Evolutionary conservation across 2,113 vertebrate genomes (phyloP).

Genomic region (Pyxicephalus adspersus): DNA sequence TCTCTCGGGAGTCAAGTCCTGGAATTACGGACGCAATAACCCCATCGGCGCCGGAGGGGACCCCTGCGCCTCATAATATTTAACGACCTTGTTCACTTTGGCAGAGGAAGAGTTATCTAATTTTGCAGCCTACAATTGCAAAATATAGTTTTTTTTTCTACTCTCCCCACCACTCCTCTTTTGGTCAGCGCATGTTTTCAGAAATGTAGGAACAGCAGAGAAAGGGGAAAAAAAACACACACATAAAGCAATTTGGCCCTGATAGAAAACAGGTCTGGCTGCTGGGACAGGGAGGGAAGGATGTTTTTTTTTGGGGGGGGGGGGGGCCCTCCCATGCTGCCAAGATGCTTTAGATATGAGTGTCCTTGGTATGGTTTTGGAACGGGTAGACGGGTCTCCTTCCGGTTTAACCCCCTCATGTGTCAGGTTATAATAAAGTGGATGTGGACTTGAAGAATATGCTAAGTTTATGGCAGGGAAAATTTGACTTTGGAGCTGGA

Average conservation of each 20-base stretch:
- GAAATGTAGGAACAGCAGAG: background rate
- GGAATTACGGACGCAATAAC: slow-evolving; percentile 50
- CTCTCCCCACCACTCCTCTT: background rate
- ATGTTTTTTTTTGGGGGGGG: too few species aligned
- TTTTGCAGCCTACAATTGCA: slow-evolving; percentile 3
- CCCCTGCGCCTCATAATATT: background rate
- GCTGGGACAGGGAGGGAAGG: slow-evolving; percentile 25
- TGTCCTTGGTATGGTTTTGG: slow-evolving; percentile 44
- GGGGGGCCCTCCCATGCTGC: slow-evolving; percentile 31
- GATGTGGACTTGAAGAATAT: too few species aligned
- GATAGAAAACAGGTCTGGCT: slow-evolving; percentile 7
- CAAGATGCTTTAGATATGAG: slow-evolving; percentile 49
- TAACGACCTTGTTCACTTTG: background rate
- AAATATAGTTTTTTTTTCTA: slow-evolving; percentile 19
- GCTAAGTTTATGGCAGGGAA: too few species aligned
- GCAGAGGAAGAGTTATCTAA: slow-evolving; percentile 18
- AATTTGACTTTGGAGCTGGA: too few species aligned
- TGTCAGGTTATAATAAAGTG: too few species aligned
- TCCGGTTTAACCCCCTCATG: background rate
- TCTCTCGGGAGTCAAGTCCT: slow-evolving; percentile 52
- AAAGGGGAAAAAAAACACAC: background rate
- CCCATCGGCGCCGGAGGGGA: background rate
- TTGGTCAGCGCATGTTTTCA: slow-evolving; percentile 15
- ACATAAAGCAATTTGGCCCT: slow-evolving; percentile 42
- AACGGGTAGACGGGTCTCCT: background rate